Base-by-base conservation (phyloP, 2,797 vertebrate genomes). In the Clarias pachynema region DNA sequence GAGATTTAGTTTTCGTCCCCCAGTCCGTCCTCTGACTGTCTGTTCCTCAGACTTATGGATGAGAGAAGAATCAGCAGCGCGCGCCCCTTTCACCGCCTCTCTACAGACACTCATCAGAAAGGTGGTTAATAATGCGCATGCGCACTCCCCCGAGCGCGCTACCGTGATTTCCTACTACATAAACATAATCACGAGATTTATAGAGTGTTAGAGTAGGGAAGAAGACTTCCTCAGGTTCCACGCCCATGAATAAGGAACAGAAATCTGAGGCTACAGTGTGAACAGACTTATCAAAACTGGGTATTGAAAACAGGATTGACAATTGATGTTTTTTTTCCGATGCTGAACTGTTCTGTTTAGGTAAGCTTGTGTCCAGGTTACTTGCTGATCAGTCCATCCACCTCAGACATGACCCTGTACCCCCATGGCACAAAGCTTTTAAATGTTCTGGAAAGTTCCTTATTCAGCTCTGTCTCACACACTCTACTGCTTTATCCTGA, bases 31-130 rank as follows among this genome's bases (percentile, higher is more conserved):
- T 31, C 56, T 65, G 77, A 84, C 79, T 72, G 59, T 74, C 7
- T 68, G 49, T 44, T 62, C 14, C 84, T 59, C 86, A 62, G 75
- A 81, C 63, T 68, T 84, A 87, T 85, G 89, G 90, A 90, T 90
- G 89, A 86, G 88, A 73, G 81, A 86, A 77, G 81, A 87, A 56
- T 69, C 84, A 88, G 79, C 81, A 72, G 81, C 85, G 56, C 88
- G 81, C 87, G 81, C 85, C 80, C 69, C 86, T 85, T 74, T 83
- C 77, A 74, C 53, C 62, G 59, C 82, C 66, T 79, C 66, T 53
- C 57, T 53, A 16, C 75, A 49, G 34, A 31, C 22, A 59, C 78
- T 84, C 85, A 79, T 66, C 62, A 44, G 75, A 83, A 87, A 79
- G 79, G 62, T 56, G 31, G 29, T 40, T n/a, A 0, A 2, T 18